phyloP scores from a whole-genome alignment of 2,888 invertebrate species.

The Lycophotia porphyrea region DNA sequence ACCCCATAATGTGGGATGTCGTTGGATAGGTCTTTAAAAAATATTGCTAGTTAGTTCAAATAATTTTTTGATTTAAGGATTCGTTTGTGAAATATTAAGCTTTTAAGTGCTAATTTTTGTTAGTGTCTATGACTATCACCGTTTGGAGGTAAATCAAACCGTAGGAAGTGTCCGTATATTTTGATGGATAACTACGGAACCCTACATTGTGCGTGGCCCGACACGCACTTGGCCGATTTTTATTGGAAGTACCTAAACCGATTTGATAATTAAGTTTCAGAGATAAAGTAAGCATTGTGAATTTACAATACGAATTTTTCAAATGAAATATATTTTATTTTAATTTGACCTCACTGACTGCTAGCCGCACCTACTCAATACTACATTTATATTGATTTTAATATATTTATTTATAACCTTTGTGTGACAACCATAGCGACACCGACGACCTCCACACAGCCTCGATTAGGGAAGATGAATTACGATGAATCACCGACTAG shows the following conservation, averaged over 20 bases:
- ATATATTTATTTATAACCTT: neutral
- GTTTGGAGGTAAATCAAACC: no score
- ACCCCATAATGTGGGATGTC: no score
- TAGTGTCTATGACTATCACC: no score
- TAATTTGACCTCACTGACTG: neutral
- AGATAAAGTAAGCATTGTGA: slow-evolving; percentile 25
- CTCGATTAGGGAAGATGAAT: slow-evolving; percentile 78
- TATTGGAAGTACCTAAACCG: slow-evolving; percentile 2
- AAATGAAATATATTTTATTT: neutral
- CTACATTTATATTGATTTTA: neutral
- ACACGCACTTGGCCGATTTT: no score
- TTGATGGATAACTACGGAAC: no score
- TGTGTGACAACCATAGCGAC: slow-evolving; percentile 57
- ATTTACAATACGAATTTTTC: neutral
- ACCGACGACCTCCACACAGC: slow-evolving; percentile 46
- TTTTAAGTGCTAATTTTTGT: no score
- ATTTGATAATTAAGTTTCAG: slow-evolving; percentile 1
- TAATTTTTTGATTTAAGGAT: no score
- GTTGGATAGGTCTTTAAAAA: no score
- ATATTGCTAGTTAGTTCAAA: no score
- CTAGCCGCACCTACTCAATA: neutral
- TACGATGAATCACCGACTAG: slow-evolving; percentile 76
- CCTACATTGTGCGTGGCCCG: no score
- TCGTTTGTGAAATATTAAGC: no score
- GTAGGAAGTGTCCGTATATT: no score